phyloP scores from a whole-genome alignment of 2,888 invertebrate species.

The Prosapia bicincta region DNA sequence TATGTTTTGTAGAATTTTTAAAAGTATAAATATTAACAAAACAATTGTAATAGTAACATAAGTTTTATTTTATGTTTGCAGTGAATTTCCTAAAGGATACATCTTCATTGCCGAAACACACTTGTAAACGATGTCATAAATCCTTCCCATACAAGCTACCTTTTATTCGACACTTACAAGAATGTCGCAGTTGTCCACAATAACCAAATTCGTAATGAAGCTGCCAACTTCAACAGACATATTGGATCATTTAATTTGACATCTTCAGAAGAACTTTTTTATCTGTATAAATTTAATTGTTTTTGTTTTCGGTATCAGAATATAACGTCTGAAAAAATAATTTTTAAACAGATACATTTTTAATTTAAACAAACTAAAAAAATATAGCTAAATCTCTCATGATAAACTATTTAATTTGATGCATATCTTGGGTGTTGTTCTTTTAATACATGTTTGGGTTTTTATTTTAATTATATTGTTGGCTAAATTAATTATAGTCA shows the following conservation, averaged over 20 bases:
- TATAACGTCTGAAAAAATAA: too few species aligned
- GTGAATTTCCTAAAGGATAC: background rate
- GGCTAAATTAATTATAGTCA: too few species aligned
- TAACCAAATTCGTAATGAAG: background rate
- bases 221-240: slow-evolving; percentile 2
- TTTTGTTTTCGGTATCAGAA: too few species aligned
- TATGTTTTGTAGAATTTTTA: slow-evolving; percentile 30
- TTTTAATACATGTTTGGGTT: too few species aligned
- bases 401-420: too few species aligned
- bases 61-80: background rate
- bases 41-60: background rate
- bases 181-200: slow-evolving; percentile 16
- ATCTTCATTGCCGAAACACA: background rate
- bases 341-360: too few species aligned
- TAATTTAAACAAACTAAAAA: too few species aligned
- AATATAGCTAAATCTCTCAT: too few species aligned
- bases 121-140: slow-evolving; percentile 15
- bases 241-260: slow-evolving; percentile 5
- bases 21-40: background rate
- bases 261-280: background rate
- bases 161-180: slow-evolving; percentile 13
- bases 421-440: too few species aligned
- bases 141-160: slow-evolving; percentile 20
- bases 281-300: background rate
- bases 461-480: too few species aligned